Evolutionary conservation across 2,113 vertebrate genomes (phyloP).

Genomic region (Forbesichthys agassizii): DNA sequence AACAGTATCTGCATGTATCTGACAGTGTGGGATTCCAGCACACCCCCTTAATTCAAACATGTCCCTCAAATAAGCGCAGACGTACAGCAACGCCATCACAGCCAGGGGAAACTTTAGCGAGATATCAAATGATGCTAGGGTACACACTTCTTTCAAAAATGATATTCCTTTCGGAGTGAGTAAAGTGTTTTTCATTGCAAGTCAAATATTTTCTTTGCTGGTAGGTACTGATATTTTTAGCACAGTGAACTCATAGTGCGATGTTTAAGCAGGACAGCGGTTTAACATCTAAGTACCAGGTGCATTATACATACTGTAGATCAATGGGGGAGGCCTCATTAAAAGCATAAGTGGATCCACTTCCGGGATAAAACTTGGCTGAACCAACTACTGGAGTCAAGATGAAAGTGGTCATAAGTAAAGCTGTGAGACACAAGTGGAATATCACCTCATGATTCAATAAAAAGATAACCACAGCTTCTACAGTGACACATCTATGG

Average conservation of each 20-base stretch:
- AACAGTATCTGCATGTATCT: constrained; percentile 52
- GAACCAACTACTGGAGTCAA: no score
- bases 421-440: no score
- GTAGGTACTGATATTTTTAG: constrained; percentile 80
- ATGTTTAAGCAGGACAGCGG: background rate
- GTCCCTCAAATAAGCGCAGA: constrained; percentile 52
- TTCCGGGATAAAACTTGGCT: no score
- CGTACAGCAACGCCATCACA: constrained; percentile 26
- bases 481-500: background rate
- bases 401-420: no score
- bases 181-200: constrained; percentile 60
- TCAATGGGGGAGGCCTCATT: background rate
- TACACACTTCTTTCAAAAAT: constrained; percentile 60
- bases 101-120: constrained; percentile 56
- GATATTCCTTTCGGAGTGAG: constrained; percentile 45
- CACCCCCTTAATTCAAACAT: constrained; percentile 55
- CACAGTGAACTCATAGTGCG: constrained; percentile 66
- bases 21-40: constrained; percentile 23
- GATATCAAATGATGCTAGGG: constrained; percentile 57
- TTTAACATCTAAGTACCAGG: background rate
- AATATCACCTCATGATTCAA: no score
- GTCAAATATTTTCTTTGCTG: constrained; percentile 67
- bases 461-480: no score
- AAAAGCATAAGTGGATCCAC: background rate
- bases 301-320: background rate